These are phyloP conservation scores for Deroplatys truncata DNA, from an alignment of 2,888 invertebrate species.

Conservation along the genomic window DNA sequence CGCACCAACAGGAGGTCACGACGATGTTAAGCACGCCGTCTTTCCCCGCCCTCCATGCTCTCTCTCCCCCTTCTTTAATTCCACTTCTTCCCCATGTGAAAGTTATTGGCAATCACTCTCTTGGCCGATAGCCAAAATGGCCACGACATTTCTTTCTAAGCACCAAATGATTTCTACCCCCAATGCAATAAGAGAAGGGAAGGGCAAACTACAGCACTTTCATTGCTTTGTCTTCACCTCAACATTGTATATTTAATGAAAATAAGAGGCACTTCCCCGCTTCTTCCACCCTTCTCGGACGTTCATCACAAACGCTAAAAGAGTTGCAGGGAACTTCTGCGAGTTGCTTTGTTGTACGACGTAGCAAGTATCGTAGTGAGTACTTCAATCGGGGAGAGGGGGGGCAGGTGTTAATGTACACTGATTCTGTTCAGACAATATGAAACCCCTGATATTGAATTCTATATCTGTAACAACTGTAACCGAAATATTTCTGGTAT, in stretches of 20 bases:
- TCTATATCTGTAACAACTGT: too few species aligned
- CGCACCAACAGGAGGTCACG: not conserved
- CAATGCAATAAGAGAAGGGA: not conserved
- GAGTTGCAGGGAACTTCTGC: not conserved
- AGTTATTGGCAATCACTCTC: conserved; percentile 18
- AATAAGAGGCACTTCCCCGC: not conserved
- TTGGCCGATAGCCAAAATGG: conserved; percentile 16
- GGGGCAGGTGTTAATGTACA: fast-evolving
- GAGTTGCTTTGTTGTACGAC: not conserved
- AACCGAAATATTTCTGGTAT: too few species aligned
- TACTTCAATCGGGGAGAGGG: too few species aligned
- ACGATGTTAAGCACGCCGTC: not conserved
- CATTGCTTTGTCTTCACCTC: not conserved
- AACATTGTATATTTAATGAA: not conserved
- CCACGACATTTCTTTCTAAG: conserved; percentile 8
- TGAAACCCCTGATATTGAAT: too few species aligned
- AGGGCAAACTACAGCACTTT: not conserved
- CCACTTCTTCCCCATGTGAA: not conserved
- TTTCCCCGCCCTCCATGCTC: not conserved
- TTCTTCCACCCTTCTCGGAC: not conserved
- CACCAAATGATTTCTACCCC: not conserved
- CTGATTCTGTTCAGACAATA: too few species aligned
- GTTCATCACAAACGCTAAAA: not conserved
- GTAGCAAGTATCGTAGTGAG: not conserved
- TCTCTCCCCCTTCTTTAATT: not conserved